Conservation (phyloP, 2,113 vertebrate genomes). For the Stercorarius parasiticus region DNA sequence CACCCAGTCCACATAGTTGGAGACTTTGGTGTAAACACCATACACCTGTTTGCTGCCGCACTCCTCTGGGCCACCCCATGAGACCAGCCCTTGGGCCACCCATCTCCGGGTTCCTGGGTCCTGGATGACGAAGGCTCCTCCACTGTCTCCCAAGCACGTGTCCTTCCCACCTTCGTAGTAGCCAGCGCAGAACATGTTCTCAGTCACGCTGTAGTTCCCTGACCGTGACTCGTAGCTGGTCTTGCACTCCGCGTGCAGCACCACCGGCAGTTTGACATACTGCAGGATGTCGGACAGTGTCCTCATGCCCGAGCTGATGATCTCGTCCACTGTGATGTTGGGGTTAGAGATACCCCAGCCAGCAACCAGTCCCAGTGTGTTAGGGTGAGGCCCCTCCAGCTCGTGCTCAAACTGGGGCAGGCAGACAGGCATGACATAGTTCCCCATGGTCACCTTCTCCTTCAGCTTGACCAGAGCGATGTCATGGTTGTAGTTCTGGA, state of each 20-base stretch:
- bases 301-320: constrained; percentile 75
- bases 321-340: constrained; percentile 77
- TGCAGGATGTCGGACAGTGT: constrained; percentile 86
- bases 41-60: constrained; percentile 94
- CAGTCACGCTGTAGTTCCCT: constrained; percentile 88
- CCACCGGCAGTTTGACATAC: constrained; percentile 93
- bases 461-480: constrained; percentile 89
- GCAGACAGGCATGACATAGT: constrained; percentile 83
- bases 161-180: constrained; percentile 90
- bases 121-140: constrained; percentile 88
- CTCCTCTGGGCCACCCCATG: constrained; percentile 93
- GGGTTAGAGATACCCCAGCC: constrained; percentile 94
- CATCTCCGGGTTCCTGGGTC: constrained; percentile 78
- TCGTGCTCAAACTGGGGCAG: constrained; percentile 72
- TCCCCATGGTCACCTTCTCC: constrained; percentile 76
- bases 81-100: constrained; percentile 92
- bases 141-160: constrained; percentile 95
- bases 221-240: constrained; percentile 90
- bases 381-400: constrained; percentile 73
- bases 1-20: constrained; percentile 87
- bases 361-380: constrained; percentile 88
- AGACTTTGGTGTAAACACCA: constrained; percentile 92
- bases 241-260: constrained; percentile 86
- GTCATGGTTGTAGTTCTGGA: constrained; percentile 92
- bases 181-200: constrained; percentile 97